phyloP scores from a whole-genome alignment of 2,113 vertebrate species.

The Larimichthys polyactis region DNA sequence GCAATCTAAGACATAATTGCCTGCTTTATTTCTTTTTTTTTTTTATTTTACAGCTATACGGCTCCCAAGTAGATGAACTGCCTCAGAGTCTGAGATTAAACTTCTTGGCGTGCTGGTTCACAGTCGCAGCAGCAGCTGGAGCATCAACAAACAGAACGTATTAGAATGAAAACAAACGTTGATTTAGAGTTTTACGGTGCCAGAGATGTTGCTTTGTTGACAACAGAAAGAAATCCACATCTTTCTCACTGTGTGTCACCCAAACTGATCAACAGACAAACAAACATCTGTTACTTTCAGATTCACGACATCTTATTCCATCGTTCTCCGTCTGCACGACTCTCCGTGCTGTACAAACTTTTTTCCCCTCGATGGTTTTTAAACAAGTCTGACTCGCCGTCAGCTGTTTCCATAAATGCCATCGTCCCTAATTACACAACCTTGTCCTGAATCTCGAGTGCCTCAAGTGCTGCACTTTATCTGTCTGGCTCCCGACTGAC shows the following conservation, averaged over 20 bases:
- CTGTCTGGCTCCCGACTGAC: conserved; percentile 41
- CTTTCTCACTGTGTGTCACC: too few species aligned
- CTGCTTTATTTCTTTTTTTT: neutral
- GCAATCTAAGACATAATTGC: neutral
- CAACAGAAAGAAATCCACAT: too few species aligned
- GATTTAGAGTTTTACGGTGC: neutral
- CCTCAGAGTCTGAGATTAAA: neutral
- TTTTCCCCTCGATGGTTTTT: neutral
- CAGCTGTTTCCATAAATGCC: conserved; percentile 3
- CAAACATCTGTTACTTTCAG: neutral
- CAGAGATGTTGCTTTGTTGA: neutral
- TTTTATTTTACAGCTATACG: neutral
- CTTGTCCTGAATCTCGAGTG: conserved; percentile 1
- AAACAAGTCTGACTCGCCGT: neutral
- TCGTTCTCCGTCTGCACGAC: neutral
- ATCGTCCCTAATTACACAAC: conserved; percentile 29
- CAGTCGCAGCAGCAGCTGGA: neutral
- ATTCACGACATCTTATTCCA: neutral
- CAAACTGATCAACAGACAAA: neutral
- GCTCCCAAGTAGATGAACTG: neutral
- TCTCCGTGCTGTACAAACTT: neutral
- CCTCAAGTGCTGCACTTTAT: conserved; percentile 40
- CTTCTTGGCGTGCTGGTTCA: neutral
- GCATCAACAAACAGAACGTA: neutral
- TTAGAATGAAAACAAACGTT: neutral